These are phyloP conservation scores for Vesta saturnalis DNA, from an alignment of 2,888 invertebrate species.

Conservation along the genomic window DNA sequence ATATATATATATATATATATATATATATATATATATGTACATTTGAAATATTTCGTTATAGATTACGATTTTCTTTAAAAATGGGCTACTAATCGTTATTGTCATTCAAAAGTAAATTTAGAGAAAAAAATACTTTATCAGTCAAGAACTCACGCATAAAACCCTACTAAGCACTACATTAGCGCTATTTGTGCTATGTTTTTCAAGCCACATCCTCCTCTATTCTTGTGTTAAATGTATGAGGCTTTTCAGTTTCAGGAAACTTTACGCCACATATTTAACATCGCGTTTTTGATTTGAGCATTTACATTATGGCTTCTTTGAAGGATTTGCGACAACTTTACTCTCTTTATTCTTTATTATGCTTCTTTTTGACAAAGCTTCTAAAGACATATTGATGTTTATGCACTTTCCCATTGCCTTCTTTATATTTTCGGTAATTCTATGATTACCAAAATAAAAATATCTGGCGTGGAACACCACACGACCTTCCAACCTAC, in stretches of 20 bases:
- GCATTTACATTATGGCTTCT: constrained; percentile 1
- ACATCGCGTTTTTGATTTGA: constrained; percentile 1
- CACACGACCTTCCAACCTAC: too few relatives aligned
- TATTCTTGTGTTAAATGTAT: background rate
- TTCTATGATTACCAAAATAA: too few relatives aligned
- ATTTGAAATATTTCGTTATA: too few relatives aligned
- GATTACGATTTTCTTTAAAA: too few relatives aligned
- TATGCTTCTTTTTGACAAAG: background rate
- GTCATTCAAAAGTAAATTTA: background rate
- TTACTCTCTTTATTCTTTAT: background rate
- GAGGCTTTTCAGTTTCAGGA: constrained; percentile 1
- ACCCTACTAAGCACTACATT: background rate
- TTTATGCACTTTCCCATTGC: background rate
- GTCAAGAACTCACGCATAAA: background rate
- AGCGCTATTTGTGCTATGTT: background rate
- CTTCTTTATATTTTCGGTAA: too few relatives aligned
- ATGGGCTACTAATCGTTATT: too few relatives aligned
- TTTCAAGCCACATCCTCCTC: background rate
- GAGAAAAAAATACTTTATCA: constrained; percentile 10
- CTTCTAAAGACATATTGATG: background rate
- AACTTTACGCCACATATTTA: background rate
- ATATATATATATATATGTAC: too few relatives aligned
- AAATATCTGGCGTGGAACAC: too few relatives aligned
- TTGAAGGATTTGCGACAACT: background rate
- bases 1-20: too few relatives aligned